Evolutionary conservation across 2,113 vertebrate genomes (phyloP), one percentile per base, ranked within the genome.

Genomic region (Hirundichthys speculiger): DNA sequence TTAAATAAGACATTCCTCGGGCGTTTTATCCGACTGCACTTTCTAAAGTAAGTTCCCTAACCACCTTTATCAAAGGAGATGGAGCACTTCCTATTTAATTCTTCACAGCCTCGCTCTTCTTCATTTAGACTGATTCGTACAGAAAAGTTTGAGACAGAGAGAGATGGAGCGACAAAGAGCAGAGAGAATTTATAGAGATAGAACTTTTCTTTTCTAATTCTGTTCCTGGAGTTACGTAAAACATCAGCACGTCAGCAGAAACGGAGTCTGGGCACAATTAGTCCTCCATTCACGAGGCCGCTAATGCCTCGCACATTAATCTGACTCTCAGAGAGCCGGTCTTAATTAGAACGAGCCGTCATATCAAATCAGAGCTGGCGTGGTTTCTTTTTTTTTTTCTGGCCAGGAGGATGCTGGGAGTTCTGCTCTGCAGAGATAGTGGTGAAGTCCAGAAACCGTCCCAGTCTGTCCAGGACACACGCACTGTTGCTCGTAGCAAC

Each of bases 341-440:
- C 62, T 67, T 75, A 68, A 76, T 82, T 78, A 72, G 67, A 84
- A 68, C 39, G 69, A 52, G 77, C 45, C 25, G 25, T 62, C 15
- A 77, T 43, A 58, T 59, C 54, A 60, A 55, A 51, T 78, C 34
- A 30, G 22, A 40, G 64, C 41, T 43, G 22, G 27, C 39, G 40
- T 46, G 21, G 21, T 42, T 76, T 64, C n/a, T n/a, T n/a, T n/a
- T n/a, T n/a, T n/a, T n/a, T 15, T 16, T 10, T 50, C 30, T 25
- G 22, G 15, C 69, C 53, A 62, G 58, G 71, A 60, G 64, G 64
- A 53, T 27, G 47, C 18, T 63, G 43, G 43, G 71, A 73, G 80
- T 24, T n/a, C 87, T 92, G 88, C 85, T 88, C 68, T 51, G 38
- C 53, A 40, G 77, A 89, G 90, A 92, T 92, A 91, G 75, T 69